phyloP scores from a whole-genome alignment of 2,888 invertebrate genomes.

The Oegoconia quadripuncta region DNA sequence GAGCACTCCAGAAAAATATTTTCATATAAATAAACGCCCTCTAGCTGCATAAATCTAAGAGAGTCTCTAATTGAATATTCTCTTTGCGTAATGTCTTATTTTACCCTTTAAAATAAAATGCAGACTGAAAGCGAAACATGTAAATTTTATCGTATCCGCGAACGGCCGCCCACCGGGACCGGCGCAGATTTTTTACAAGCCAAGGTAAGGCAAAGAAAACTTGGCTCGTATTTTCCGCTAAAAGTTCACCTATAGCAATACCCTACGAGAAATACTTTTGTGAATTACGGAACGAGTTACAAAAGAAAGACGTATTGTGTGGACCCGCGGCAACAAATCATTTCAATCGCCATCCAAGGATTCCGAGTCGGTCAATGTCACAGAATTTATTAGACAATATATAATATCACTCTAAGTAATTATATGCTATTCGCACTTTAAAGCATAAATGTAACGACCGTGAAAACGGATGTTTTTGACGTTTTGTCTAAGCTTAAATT shows the following conservation, averaged over 20 bases:
- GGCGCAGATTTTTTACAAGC: slow-evolving; percentile 60
- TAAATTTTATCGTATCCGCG: slow-evolving; percentile 74
- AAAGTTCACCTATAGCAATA: slow-evolving; percentile 66
- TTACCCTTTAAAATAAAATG: slow-evolving; percentile 77
- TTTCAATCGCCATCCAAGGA: slow-evolving; percentile 39
- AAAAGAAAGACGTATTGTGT: slow-evolving; percentile 59
- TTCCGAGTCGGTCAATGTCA: slow-evolving; percentile 40
- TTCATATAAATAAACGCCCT: slow-evolving; percentile 36
- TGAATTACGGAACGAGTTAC: slow-evolving; percentile 66
- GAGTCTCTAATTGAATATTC: slow-evolving; percentile 75
- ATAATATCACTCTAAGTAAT: slow-evolving; percentile 11
- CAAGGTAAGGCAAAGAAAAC: slow-evolving; percentile 60
- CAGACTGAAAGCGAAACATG: slow-evolving; percentile 71
- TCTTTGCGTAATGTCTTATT: slow-evolving; percentile 71
- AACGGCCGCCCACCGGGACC: slow-evolving; percentile 48
- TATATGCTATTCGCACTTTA: slow-evolving; percentile 7
- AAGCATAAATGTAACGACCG: slow-evolving; percentile 6
- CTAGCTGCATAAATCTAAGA: slow-evolving; percentile 61
- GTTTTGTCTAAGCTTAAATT: not conserved
- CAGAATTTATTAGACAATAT: slow-evolving; percentile 27
- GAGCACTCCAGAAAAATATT: slow-evolving; percentile 39
- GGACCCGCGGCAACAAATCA: slow-evolving; percentile 52
- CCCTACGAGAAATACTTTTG: slow-evolving; percentile 65
- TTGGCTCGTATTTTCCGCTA: slow-evolving; percentile 71
- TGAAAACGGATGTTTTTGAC: not conserved